Conservation (phyloP, 2,797 vertebrate species). For the Netta rufina region DNA sequence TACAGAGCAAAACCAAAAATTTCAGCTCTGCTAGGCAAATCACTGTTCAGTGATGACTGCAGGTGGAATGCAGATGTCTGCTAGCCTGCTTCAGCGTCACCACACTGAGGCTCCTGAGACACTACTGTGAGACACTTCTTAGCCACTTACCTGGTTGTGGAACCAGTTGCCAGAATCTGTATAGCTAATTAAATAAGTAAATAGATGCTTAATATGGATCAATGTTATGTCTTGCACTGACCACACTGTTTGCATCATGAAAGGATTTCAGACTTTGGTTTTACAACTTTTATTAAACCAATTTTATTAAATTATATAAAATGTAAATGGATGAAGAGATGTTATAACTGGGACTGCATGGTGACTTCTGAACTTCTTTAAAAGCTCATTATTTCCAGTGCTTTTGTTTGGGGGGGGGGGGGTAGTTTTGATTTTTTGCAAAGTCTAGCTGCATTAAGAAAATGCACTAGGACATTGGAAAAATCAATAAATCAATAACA, state of each 20-base stretch:
- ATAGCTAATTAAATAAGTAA: neutral
- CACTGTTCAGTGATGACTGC: neutral
- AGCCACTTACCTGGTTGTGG: neutral
- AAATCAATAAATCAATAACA: neutral
- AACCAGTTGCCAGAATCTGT: neutral
- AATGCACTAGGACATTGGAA: neutral
- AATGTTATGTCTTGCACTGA: neutral
- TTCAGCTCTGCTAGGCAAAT: neutral
- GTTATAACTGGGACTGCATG: neutral
- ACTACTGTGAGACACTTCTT: neutral
- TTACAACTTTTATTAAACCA: neutral
- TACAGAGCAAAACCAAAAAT: neutral
- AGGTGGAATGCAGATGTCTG: neutral
- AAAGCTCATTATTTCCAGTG: neutral
- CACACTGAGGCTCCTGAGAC: neutral
- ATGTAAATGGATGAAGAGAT: neutral
- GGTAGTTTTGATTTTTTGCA: neutral
- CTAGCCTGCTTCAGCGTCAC: neutral
- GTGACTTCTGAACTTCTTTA: neutral
- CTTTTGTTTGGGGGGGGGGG: neutral
- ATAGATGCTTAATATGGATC: neutral
- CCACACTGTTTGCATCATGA: neutral
- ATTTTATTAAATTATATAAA: constrained; percentile 7
- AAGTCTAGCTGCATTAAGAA: neutral
- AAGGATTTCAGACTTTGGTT: neutral